These are phyloP conservation scores for Ophion ellenae DNA, from an alignment of 2,888 invertebrate species.

Conservation along the genomic window DNA sequence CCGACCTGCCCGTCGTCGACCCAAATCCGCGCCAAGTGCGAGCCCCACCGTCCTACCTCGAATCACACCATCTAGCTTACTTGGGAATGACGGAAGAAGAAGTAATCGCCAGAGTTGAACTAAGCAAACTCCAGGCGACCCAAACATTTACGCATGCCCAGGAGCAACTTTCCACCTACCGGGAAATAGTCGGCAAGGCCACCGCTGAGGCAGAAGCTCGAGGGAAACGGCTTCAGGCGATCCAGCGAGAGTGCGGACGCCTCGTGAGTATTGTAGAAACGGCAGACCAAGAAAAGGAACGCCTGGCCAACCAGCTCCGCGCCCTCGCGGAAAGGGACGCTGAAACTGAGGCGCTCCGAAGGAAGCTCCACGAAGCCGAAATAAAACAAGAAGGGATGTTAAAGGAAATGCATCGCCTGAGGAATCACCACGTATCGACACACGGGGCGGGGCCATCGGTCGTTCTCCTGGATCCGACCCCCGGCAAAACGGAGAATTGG, in stretches of 20 bases:
- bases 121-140: conserved; percentile 16
- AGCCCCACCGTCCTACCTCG: background rate
- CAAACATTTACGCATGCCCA: conserved; percentile 8
- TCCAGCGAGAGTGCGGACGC: conserved; percentile 15
- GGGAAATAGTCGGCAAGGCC: background rate
- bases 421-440: background rate
- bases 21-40: background rate
- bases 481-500: background rate
- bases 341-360: background rate
- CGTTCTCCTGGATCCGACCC: background rate
- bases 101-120: background rate
- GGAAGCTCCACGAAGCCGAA: conserved; percentile 14
- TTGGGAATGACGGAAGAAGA: background rate
- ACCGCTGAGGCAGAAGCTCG: background rate
- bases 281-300: background rate
- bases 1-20: background rate
- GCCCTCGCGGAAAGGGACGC: conserved; percentile 4
- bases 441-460: background rate
- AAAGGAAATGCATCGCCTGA: conserved; percentile 23
- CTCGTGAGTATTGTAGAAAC: background rate
- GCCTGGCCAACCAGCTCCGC: background rate
- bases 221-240: background rate
- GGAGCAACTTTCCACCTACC: conserved; percentile 3
- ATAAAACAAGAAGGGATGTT: conserved; percentile 14
- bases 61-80: background rate